These are phyloP conservation scores for Anas georgica DNA, from an alignment of 2,797 vertebrate genomes.

Conservation along the genomic window DNA sequence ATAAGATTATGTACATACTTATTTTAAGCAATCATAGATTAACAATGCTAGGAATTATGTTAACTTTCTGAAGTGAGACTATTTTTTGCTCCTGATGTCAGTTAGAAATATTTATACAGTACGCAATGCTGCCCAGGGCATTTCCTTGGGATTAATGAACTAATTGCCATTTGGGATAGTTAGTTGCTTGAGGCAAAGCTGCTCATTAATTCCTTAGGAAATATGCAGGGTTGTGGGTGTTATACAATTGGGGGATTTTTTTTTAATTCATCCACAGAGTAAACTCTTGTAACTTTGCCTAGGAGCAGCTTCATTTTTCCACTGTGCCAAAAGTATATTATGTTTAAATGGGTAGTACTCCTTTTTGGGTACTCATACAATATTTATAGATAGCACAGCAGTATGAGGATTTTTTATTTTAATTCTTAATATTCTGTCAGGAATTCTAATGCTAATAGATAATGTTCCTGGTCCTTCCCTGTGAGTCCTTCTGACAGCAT, in stretches of 20 bases:
- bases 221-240: not conserved
- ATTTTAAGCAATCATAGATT: not conserved
- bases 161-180: not conserved
- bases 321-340: not conserved
- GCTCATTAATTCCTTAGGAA: not conserved
- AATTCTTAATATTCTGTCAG: not conserved
- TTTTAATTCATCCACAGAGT: not conserved
- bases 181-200: not conserved
- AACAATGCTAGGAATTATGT: not conserved
- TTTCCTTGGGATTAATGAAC: conserved; percentile 13
- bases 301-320: not conserved
- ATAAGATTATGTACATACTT: not conserved
- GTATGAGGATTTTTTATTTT: not conserved
- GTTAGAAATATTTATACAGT: not conserved
- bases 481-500: not conserved
- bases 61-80: not conserved
- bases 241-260: not conserved
- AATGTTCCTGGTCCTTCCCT: not conserved
- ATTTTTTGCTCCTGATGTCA: not conserved
- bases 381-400: not conserved
- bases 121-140: not conserved
- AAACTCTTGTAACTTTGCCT: not conserved
- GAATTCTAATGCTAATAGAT: not conserved
- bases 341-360: not conserved
- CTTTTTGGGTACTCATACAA: not conserved